A percentile compares a stretch with the other conserved stretches of the same genome.
These are phyloP conservation scores for Cecidostiba fungosa DNA, from an alignment of 2,888 invertebrate genomes.

Conservation along the genomic window DNA sequence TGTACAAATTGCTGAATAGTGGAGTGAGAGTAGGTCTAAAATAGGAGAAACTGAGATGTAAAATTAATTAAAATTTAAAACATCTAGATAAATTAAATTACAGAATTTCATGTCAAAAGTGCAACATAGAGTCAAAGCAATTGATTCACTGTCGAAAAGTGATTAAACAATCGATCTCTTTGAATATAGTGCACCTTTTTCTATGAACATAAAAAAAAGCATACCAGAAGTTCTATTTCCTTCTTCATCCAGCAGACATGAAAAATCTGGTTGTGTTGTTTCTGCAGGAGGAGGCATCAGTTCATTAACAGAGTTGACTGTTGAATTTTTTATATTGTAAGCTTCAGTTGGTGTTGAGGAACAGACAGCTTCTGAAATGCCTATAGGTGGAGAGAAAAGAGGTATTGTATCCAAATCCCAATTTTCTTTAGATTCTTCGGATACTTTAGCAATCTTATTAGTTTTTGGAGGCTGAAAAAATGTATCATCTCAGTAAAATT, in stretches of 20 bases:
- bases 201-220: conserved; percentile 23
- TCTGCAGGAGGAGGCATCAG: conserved; percentile 74
- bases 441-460: conserved; percentile 69
- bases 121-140: not conserved
- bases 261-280: conserved; percentile 79
- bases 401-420: conserved; percentile 74
- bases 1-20: conserved; percentile 75
- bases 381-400: conserved; percentile 70
- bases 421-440: conserved; percentile 78
- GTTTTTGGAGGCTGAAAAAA: conserved; percentile 71
- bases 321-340: conserved; percentile 67
- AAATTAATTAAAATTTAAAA: conserved; percentile 57
- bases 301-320: conserved; percentile 71
- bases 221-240: conserved; percentile 79
- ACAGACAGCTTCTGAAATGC: conserved; percentile 67
- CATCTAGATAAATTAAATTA: conserved; percentile 45
- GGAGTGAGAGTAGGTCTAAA: conserved; percentile 75
- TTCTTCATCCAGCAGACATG: conserved; percentile 82
- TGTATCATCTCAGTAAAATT: not conserved
- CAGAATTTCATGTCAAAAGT: conserved; percentile 20
- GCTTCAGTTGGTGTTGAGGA: conserved; percentile 68
- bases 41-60: conserved; percentile 65
- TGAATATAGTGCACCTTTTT: not conserved
- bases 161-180: not conserved
- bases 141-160: not conserved